A percentile compares a stretch with the other conserved stretches of the same genome.
These are phyloP conservation scores for Lissonota sp. DNA, from an alignment of 2,888 invertebrate species.

Conservation along the genomic window DNA sequence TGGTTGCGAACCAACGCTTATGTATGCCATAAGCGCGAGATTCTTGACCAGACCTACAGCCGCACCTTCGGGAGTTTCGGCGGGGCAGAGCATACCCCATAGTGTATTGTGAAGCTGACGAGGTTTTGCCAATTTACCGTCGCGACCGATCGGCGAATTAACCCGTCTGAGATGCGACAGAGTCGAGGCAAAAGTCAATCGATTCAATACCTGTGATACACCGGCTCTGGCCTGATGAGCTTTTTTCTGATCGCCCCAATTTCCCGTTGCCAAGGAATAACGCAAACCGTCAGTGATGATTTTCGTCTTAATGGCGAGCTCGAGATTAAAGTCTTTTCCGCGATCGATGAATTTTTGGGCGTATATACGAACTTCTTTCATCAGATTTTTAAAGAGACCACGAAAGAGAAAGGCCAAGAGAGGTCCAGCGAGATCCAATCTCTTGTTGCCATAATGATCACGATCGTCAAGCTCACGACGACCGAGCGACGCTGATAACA, in stretches of 20 bases:
- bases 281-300: slow-evolving; percentile 99
- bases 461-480: slow-evolving; percentile 99
- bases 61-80: slow-evolving; percentile 99
- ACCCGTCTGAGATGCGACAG: slow-evolving; percentile 98
- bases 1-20: slow-evolving; percentile 99
- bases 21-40: slow-evolving; percentile 99
- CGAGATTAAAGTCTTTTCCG: slow-evolving; percentile 99
- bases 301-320: slow-evolving; percentile 97
- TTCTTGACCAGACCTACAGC: slow-evolving; percentile 99
- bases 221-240: slow-evolving; percentile 99
- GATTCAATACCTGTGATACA: slow-evolving; percentile 98
- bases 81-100: slow-evolving; percentile 99
- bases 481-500: slow-evolving; percentile 96
- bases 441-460: slow-evolving; percentile 99
- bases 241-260: slow-evolving; percentile 99
- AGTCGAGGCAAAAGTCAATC: slow-evolving; percentile 99
- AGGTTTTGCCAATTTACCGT: slow-evolving; percentile 99
- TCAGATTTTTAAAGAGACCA: slow-evolving; percentile 97
- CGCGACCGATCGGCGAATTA: slow-evolving; percentile 99
- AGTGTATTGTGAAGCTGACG: slow-evolving; percentile 99
- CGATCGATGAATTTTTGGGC: slow-evolving; percentile 99
- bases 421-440: slow-evolving; percentile 98
- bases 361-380: slow-evolving; percentile 99
- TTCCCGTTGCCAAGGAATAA: slow-evolving; percentile 99
- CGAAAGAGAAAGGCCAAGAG: slow-evolving; percentile 98